Conservation (phyloP, 2,113 vertebrate species). For the Rattus norvegicus region GRCr8 NC_086036.1:64817501-64818000, state of each 20-base stretch:
- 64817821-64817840: neutral
- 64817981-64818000: neutral
- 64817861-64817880: neutral
- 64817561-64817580: neutral
- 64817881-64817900: neutral
- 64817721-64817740: neutral
- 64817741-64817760: neutral
- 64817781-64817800: slow-evolving; percentile 7
- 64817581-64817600: neutral
- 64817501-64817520: neutral
- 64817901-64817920: neutral
- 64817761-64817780: neutral
- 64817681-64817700: neutral
- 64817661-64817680: neutral
- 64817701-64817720: neutral
- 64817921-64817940: neutral
- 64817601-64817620: neutral
- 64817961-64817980: neutral
- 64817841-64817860: neutral
- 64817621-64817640: neutral
- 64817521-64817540: neutral
- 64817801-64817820: fast-evolving
- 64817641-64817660: neutral
- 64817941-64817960: neutral
- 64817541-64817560: no score